Percentiles rank a stretch among this genome's conserved stretches.
Evolutionary conservation across 2,797 vertebrate genomes (phyloP).

Genomic region (Epinephelus malabaricus): DNA sequence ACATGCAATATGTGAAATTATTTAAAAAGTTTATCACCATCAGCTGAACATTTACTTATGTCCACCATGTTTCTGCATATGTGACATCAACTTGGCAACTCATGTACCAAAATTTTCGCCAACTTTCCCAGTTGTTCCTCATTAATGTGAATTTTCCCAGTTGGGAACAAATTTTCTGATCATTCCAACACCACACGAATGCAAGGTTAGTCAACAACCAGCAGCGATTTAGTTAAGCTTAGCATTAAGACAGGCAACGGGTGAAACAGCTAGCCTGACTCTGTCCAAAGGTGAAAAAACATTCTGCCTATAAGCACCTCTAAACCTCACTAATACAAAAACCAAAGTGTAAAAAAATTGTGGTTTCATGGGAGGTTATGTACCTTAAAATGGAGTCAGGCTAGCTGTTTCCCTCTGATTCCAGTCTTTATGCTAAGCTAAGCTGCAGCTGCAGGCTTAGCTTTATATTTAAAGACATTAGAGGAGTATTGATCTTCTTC

Average conservation of each 20-base stretch:
- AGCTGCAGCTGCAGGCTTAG: background rate
- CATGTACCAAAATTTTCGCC: no score
- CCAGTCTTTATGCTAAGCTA: constrained; percentile 28
- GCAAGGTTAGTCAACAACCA: background rate
- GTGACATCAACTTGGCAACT: no score
- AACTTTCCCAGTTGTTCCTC: no score
- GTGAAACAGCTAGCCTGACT: background rate
- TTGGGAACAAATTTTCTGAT: no score
- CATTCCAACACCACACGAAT: no score
- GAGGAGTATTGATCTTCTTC: background rate
- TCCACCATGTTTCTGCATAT: no score
- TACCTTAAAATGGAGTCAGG: background rate
- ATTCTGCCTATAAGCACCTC: background rate
- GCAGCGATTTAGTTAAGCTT: background rate
- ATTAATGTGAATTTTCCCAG: no score
- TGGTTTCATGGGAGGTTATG: constrained; percentile 11
- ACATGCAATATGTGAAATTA: no score
- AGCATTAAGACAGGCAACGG: no score
- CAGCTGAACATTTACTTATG: no score
- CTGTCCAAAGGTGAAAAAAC: background rate
- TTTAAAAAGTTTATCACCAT: no score
- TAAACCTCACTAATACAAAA: constrained; percentile 18
- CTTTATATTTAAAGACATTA: background rate
- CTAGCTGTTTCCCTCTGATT: background rate
- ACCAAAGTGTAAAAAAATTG: constrained; percentile 47